Evolutionary conservation across 2,113 vertebrate genomes (phyloP).

Genomic region (Vanacampus margaritifer): DNA sequence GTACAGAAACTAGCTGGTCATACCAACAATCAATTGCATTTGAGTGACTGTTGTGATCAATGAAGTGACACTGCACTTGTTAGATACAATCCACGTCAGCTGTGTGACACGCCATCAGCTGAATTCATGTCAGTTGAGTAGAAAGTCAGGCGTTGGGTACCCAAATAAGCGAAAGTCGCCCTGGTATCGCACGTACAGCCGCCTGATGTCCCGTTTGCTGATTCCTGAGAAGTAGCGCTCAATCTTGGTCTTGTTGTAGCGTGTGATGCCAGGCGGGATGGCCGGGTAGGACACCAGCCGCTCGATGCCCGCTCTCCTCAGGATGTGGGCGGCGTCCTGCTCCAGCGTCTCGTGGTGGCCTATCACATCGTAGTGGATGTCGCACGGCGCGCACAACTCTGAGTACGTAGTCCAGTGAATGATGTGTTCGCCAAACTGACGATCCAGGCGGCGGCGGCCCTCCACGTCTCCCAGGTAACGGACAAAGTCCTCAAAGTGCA

Average conservation of each 20-base stretch:
- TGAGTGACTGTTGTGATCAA: constrained; percentile 1
- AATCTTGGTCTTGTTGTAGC: constrained; percentile 92
- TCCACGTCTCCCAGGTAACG: constrained; percentile 87
- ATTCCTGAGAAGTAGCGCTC: constrained; percentile 87
- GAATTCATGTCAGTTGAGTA: constrained; percentile 75
- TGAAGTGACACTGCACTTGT: not conserved
- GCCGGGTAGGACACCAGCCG: constrained; percentile 85
- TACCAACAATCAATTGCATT: constrained; percentile 1
- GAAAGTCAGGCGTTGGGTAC: constrained; percentile 86
- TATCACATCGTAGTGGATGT: constrained; percentile 84
- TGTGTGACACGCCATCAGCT: constrained; percentile 9
- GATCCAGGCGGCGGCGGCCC: constrained; percentile 81
- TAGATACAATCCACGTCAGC: not conserved
- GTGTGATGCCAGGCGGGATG: constrained; percentile 91
- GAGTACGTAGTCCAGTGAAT: constrained; percentile 95
- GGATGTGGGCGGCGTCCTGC: constrained; percentile 84
- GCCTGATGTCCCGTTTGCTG: constrained; percentile 85
- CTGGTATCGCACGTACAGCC: constrained; percentile 84
- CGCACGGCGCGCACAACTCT: constrained; percentile 92
- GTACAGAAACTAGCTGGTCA: constrained; percentile 24
- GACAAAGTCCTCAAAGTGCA: constrained; percentile 95
- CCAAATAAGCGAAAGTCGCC: constrained; percentile 94
- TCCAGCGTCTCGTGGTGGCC: constrained; percentile 97
- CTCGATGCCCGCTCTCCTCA: constrained; percentile 84
- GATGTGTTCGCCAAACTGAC: constrained; percentile 90